Base-by-base conservation (phyloP, 2,888 invertebrate species). In the Drosophila cyrtoloma region DNA sequence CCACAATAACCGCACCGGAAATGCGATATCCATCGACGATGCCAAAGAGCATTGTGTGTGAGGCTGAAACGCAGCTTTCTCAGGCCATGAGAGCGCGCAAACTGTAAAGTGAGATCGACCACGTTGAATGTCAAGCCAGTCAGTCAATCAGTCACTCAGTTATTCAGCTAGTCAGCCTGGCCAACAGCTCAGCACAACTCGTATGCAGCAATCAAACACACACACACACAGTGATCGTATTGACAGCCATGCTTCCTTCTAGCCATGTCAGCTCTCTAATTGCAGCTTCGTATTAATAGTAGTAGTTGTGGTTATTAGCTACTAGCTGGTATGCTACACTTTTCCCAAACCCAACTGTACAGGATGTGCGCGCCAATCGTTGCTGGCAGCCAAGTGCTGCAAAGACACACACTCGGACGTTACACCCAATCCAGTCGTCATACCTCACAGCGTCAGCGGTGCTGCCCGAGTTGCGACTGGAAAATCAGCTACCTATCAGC, bases 1-100 rank as follows among this genome's bases (percentile, higher is more conserved):
- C 89, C 85, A 75, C 87, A 85, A 63, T 62, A 85, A 84, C 86
- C 86, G 73, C 86, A 89, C 77, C 84, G 86, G 89, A 87, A 80
- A 87, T 80, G 77, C 84, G 86, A 86, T 87, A 89, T 78, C 60
- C 77, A 75, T 28, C 39, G 56, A 70, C 53, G 64, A 59, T 53
- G 26, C 42, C 28, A 57, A 47, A 55, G 80, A 51, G 78, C 22
- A 61, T 35, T 55, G 19, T 55, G 76, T 42, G 39, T 39, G 59
- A 53, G 14, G 42, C 22, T 42, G 72, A 61, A 65, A 71, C 19
- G 26, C 16, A 63, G 77, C 71, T 82, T 85, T 85, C 88, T 70
- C 86, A 73, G 63, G 65, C 60, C 70, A 75, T 70, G 72, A 50
- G 81, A 79, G 80, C 78, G 71, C 82, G 86, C 71, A 80, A 77